Conservation (phyloP, 2,113 vertebrate species). For the Myiopsitta monachus region DNA sequence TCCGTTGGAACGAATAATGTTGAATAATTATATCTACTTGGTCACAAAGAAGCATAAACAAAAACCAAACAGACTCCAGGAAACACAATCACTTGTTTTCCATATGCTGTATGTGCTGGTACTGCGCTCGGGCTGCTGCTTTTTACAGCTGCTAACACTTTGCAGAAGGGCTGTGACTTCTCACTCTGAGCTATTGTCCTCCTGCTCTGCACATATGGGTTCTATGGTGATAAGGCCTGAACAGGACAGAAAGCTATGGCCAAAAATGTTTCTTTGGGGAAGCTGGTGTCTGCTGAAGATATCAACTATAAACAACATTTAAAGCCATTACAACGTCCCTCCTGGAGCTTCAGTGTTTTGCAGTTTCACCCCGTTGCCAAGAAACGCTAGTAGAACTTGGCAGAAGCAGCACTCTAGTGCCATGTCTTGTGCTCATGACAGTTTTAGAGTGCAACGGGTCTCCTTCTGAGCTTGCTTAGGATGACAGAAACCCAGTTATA, state of each 20-base stretch:
- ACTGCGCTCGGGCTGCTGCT: background rate
- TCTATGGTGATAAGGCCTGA: background rate
- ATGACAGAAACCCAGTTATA: background rate
- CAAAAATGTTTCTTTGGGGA: slow-evolving; percentile 28
- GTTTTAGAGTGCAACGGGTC: background rate
- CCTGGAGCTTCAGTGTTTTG: slow-evolving; percentile 14
- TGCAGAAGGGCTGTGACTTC: slow-evolving; percentile 8
- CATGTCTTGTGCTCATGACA: background rate
- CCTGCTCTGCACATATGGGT: background rate
- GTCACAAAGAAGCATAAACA: slow-evolving; percentile 6
- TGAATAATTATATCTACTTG: background rate
- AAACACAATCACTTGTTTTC: background rate
- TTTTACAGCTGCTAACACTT: slow-evolving; percentile 10
- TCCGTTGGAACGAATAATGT: background rate
- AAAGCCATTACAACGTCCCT: slow-evolving; percentile 5
- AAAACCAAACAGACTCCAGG: background rate
- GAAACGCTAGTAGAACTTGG: slow-evolving; percentile 60
- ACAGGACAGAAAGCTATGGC: background rate
- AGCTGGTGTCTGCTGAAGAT: slow-evolving; percentile 20
- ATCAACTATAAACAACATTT: slow-evolving; percentile 29
- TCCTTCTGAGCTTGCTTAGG: background rate
- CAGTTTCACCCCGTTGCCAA: slow-evolving; percentile 45
- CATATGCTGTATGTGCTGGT: background rate
- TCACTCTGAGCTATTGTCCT: background rate
- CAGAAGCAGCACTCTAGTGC: background rate